Percentiles rank a stretch among this genome's conserved stretches.
phyloP scores from a whole-genome alignment of 1,140 invertebrate genomes.

The roundworm (Caenorhabditis elegans) region WBcel235 BX284605.5:12323501-12324000 shows the following conservation, averaged over 20 bases:
- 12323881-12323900: background rate
- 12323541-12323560: no score
- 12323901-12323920: background rate
- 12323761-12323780: constrained; percentile 24
- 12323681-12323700: constrained; percentile 6
- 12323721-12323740: background rate
- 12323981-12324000: background rate
- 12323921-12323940: background rate
- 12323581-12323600: no score
- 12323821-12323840: background rate
- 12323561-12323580: no score
- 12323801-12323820: constrained; percentile 1
- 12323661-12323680: background rate
- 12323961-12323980: background rate
- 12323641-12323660: background rate
- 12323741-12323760: constrained; percentile 13
- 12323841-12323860: background rate
- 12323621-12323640: no score
- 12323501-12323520: constrained; percentile 60
- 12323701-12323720: background rate
- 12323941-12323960: constrained; percentile 31
- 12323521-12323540: no score
- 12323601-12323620: no score
- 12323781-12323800: background rate
- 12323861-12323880: constrained; percentile 30